Conservation (phyloP, 2,113 vertebrate genomes). For the Gopherus evgoodei region DNA sequence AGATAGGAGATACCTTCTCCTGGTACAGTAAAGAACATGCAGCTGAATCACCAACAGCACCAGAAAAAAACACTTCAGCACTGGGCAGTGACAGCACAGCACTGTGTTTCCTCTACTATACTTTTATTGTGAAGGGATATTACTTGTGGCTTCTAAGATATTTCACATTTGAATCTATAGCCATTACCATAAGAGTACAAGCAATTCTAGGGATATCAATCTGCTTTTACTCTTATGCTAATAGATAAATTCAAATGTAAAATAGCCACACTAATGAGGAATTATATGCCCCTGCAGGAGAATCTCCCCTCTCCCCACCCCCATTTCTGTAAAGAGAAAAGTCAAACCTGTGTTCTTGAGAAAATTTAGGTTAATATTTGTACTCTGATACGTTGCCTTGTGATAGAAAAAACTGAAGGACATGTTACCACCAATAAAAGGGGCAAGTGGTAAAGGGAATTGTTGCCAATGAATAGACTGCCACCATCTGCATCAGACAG, state of each 20-base stretch:
- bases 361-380: not conserved
- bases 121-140: not conserved
- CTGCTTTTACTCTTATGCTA: not conserved
- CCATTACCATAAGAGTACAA: not conserved
- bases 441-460: not conserved
- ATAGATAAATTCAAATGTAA: not conserved
- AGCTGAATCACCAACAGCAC: too few species aligned
- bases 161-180: not conserved
- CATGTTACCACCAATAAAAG: not conserved
- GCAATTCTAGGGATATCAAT: not conserved
- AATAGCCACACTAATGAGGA: not conserved
- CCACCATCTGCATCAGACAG: not conserved
- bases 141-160: not conserved
- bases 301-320: not conserved
- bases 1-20: not conserved
- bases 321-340: not conserved
- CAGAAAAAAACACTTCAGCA: too few species aligned
- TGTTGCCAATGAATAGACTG: not conserved
- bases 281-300: not conserved
- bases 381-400: not conserved
- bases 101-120: not conserved
- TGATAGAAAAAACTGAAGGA: not conserved
- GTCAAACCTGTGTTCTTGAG: not conserved
- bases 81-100: not conserved
- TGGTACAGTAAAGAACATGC: too few species aligned